Evolutionary conservation across 1,140 invertebrate species (phyloP).

Genomic region (Andrena cerasifolii): DNA sequence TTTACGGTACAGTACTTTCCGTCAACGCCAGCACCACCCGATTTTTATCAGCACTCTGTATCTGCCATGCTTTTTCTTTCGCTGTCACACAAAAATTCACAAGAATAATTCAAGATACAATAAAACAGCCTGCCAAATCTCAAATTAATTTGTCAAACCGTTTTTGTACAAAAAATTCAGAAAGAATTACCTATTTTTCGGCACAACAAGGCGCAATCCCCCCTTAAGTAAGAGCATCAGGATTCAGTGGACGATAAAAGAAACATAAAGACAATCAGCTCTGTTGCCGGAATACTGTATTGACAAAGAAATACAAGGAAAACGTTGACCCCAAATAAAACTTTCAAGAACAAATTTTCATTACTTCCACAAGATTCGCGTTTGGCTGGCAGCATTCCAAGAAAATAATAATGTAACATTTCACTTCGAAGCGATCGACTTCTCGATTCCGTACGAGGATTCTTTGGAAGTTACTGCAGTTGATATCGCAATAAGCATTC

Average conservation of each 20-base stretch:
- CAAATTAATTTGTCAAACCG: no score
- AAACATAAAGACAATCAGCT: not conserved
- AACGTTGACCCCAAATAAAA: conserved; percentile 49
- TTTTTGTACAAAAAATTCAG: no score
- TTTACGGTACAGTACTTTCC: no score
- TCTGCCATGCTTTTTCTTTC: no score
- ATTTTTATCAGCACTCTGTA: no score
- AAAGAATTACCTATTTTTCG: no score
- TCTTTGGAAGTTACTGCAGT: conserved; percentile 38
- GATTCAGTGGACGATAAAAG: not conserved
- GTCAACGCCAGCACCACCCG: no score
- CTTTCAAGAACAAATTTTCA: conserved; percentile 58
- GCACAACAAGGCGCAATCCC: not conserved
- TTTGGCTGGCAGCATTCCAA: conserved; percentile 56
- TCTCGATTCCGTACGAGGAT: conserved; percentile 37
- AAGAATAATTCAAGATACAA: no score
- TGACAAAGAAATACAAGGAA: not conserved
- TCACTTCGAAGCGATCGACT: conserved; percentile 53
- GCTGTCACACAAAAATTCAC: no score
- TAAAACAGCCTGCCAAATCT: no score
- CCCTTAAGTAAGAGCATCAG: no score
- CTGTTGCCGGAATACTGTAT: conserved; percentile 16
- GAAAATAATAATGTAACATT: conserved; percentile 70
- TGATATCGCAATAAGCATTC: conserved; percentile 43
- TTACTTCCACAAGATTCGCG: conserved; percentile 48